These are phyloP conservation scores for Crenuchus spilurus DNA, from an alignment of 2,797 vertebrate species.

Conservation along the genomic window DNA sequence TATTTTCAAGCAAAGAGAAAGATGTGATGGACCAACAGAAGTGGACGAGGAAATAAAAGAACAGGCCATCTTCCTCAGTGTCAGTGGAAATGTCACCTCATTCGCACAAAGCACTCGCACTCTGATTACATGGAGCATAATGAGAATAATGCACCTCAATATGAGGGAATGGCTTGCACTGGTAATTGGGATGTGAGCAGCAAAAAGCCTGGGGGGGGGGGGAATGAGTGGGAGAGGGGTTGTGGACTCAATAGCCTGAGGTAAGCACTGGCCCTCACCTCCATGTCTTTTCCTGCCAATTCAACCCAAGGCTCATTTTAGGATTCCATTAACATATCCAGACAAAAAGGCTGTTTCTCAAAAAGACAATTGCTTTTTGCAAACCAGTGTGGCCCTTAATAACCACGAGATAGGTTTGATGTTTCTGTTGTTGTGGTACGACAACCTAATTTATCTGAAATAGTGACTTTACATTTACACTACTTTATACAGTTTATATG, in stretches of 20 bases:
- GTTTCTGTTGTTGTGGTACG: too few species aligned
- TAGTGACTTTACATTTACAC: too few species aligned
- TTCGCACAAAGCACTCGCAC: neutral
- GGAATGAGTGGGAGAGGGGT: neutral
- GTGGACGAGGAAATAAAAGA: neutral
- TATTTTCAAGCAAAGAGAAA: neutral
- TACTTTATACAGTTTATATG: too few species aligned
- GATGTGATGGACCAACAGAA: too few species aligned
- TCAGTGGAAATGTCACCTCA: neutral
- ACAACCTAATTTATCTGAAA: too few species aligned
- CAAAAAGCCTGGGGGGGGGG: too few species aligned
- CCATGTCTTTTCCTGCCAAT: neutral
- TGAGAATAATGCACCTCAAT: neutral
- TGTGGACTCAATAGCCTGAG: neutral
- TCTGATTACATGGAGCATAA: conserved; percentile 16
- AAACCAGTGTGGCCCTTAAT: too few species aligned
- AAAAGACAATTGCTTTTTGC: neutral
- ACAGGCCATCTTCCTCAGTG: too few species aligned
- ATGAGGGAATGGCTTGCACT: neutral
- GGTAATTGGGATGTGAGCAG: neutral
- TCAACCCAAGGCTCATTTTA: neutral
- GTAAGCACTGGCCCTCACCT: neutral
- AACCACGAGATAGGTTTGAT: too few species aligned
- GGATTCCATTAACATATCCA: neutral
- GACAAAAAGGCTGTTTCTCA: neutral